A percentile compares a stretch with the other conserved stretches of the same genome.
These are phyloP conservation scores for Poliocrania exsul DNA, from an alignment of 2,797 vertebrate species.

Conservation along the genomic window DNA sequence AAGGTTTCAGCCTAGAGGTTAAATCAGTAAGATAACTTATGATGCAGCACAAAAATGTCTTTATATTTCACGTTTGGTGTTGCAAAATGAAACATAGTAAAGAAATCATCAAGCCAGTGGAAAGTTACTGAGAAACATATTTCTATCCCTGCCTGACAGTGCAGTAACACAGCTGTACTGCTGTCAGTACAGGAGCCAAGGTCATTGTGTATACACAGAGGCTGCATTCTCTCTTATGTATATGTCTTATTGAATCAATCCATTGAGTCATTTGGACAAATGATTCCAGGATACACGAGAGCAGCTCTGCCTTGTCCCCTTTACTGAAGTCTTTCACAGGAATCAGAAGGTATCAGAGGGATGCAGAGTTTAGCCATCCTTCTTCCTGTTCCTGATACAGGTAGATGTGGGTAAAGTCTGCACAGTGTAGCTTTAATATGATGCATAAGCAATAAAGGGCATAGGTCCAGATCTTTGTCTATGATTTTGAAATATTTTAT, in stretches of 20 bases:
- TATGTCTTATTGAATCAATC: background rate
- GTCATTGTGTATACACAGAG: background rate
- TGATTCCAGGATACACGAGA: background rate
- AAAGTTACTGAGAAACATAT: background rate
- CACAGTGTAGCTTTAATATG: background rate
- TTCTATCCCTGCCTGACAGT: background rate
- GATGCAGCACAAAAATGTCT: background rate
- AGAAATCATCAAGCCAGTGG: background rate
- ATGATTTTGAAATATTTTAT: background rate
- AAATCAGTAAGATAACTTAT: background rate
- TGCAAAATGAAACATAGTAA: background rate
- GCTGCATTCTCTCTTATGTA: background rate
- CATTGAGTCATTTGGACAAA: background rate
- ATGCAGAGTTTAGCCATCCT: background rate
- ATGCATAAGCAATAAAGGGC: background rate
- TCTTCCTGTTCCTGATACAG: background rate
- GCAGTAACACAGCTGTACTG: background rate
- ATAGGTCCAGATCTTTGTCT: background rate
- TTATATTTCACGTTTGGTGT: background rate
- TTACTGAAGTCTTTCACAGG: background rate
- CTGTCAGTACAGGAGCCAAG: background rate
- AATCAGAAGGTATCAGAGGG: background rate
- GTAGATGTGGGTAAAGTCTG: background rate
- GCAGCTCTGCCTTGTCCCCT: background rate
- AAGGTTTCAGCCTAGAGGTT: background rate